Base-by-base conservation (phyloP, 2,888 invertebrate species). In the Oscheius onirici region DNA sequence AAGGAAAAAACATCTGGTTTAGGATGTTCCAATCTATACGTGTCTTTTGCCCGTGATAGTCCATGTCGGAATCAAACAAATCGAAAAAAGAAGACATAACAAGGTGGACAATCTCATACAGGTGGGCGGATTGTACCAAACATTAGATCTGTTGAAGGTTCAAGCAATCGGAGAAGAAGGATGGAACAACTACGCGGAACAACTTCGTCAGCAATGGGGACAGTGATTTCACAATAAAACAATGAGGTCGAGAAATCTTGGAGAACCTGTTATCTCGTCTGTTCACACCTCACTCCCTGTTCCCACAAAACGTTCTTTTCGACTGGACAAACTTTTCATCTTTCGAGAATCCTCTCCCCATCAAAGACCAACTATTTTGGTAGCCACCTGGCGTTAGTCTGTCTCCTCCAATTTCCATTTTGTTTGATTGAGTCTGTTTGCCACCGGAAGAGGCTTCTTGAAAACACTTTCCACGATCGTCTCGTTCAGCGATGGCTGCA, bases 151-250 rank as follows among this genome's bases (percentile, higher is more conserved):
- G n/a, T 8, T 8, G 5, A 15, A 66, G 66, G 52, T 66, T 15
- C 34, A 40, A 66, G 34, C 66, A 15, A 40, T 57, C 13, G 68
- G 68, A 6, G 46, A 68, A 46, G 26, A 57, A 20, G 68, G 68
- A n/a, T 68, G 68, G 68, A 55, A 55, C 20, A 68, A 68, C 44
- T 68, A 68, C 20, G 28, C 57, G 2, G 46, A 68, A 1, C 44
- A 49, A 26, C 55, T 68, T 15, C 26, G 44, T 13, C 24, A 44
- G 11, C 68, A 68, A 43, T 68, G 68, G 68, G 41, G 52, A 40
- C 28, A 24, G 51, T n/a, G 24, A 43, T 10, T 49, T 17, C 8
- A 49, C 17, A n/a, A 10, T 17, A 22, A 49, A 49, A 8, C 34
- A 6, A 34, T 8, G 34, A 34, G 8, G 8, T 34, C 3, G 34